phyloP scores from a whole-genome alignment of 2,888 invertebrate species.

The Pegoplata infirma region DNA sequence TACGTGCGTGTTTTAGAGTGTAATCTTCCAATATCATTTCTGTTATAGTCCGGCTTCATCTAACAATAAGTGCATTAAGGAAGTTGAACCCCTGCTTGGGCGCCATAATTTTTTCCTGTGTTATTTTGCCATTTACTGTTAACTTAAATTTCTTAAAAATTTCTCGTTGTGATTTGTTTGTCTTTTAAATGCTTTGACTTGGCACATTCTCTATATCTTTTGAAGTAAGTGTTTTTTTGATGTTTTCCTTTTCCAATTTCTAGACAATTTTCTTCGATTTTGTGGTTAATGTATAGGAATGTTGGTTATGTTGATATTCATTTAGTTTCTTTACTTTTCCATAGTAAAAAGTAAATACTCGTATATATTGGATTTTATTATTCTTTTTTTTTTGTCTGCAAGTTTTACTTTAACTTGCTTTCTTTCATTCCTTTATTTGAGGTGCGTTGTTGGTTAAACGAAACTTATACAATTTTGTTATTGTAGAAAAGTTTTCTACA shows the following conservation, averaged over 20 bases:
- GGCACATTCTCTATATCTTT: not conserved
- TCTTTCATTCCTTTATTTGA: constrained; percentile 2
- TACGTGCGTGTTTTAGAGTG: no score
- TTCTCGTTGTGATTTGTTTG: constrained; percentile 14
- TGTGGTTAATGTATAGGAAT: not conserved
- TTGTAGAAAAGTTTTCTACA: constrained; percentile 45
- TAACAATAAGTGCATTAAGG: no score
- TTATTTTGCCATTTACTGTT: not conserved
- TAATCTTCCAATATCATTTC: no score
- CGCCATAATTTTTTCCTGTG: no score
- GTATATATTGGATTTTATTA: not conserved
- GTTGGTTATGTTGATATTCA: no score
- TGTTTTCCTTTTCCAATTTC: not conserved
- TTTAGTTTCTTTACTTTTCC: not conserved
- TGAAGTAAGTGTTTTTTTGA: not conserved
- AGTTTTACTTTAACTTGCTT: constrained; percentile 1
- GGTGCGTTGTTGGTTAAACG: constrained; percentile 17
- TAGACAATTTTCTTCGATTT: not conserved
- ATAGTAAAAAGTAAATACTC: not conserved
- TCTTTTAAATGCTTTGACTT: constrained; percentile 20
- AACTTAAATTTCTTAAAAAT: not conserved
- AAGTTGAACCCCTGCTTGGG: no score
- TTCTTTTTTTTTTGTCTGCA: not conserved
- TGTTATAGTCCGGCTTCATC: no score
- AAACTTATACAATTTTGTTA: constrained; percentile 22